Percentiles rank a stretch among this genome's conserved stretches.
phyloP scores from a whole-genome alignment of 2,797 vertebrate genomes.

The Cynopterus sphinx region DNA sequence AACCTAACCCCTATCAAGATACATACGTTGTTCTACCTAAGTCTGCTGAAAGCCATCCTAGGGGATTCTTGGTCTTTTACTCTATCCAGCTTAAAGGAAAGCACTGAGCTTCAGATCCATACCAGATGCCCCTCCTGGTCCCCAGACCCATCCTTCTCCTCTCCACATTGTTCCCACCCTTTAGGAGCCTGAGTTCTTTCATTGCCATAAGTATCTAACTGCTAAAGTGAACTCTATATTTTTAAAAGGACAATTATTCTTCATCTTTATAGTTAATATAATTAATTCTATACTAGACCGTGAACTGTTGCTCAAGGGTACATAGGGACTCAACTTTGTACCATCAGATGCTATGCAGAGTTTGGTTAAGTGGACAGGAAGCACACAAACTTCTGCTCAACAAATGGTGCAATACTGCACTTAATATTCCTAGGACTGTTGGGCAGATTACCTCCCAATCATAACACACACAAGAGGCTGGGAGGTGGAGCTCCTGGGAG shows the following conservation, averaged over 20 bases:
- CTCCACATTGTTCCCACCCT: neutral
- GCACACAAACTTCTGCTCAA: neutral
- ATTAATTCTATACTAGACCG: neutral
- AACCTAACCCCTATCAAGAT: neutral
- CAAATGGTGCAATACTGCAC: neutral
- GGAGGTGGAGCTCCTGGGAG: neutral
- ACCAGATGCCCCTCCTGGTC: too few species aligned
- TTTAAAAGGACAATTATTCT: conserved; percentile 6
- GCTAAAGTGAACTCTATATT: neutral
- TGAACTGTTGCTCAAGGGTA: neutral
- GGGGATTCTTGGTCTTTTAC: neutral
- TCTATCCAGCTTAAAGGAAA: neutral
- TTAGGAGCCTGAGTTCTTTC: neutral
- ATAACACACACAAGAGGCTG: neutral
- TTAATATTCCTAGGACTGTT: neutral
- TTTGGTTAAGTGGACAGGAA: neutral
- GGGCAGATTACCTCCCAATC: neutral
- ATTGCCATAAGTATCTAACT: neutral
- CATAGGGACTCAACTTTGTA: neutral
- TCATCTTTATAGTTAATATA: neutral
- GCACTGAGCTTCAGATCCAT: too few species aligned
- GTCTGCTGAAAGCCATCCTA: neutral
- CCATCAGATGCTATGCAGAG: neutral
- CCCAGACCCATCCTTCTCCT: neutral
- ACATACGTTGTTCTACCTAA: neutral